phyloP scores from a whole-genome alignment of 2,113 vertebrate genomes.

The Potamarius usumacintae region DNA sequence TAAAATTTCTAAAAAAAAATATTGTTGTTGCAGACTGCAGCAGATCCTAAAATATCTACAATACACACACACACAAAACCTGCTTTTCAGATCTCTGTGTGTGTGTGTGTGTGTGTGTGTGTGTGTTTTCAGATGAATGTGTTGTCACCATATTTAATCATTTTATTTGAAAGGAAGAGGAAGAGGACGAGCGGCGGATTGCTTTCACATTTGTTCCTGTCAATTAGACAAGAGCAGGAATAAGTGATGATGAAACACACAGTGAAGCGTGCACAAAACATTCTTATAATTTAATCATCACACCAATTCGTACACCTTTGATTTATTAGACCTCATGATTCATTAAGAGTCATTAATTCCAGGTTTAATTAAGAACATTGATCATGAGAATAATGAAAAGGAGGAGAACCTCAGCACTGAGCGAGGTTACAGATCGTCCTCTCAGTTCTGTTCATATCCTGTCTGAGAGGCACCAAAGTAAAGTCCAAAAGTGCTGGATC shows the following conservation, averaged over 20 bases:
- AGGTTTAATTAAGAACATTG: conserved; percentile 16
- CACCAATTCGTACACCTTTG: not conserved
- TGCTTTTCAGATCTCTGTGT: not conserved
- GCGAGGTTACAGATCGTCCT: not conserved
- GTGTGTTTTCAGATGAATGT: not conserved
- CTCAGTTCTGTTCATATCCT: not conserved
- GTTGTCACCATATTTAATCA: not conserved
- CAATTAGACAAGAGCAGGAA: conserved; percentile 6
- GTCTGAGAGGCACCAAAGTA: not conserved
- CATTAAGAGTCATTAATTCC: conserved; percentile 7
- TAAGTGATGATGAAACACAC: conserved; percentile 6
- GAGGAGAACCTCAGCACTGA: not conserved
- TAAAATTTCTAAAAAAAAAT: too few species aligned
- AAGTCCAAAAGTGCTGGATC: not conserved
- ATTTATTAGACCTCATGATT: conserved; percentile 14
- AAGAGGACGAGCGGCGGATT: not conserved
- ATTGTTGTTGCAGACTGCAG: not conserved
- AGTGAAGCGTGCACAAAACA: not conserved
- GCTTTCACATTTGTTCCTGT: not conserved
- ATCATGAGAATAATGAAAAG: not conserved
- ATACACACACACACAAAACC: not conserved
- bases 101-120: not conserved
- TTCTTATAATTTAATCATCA: conserved; percentile 1
- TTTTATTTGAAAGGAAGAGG: not conserved
- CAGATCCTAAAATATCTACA: not conserved